Percentiles rank a stretch among this genome's conserved stretches.
phyloP scores from a whole-genome alignment of 2,113 vertebrate species.

The Pluvianellus socialis region DNA sequence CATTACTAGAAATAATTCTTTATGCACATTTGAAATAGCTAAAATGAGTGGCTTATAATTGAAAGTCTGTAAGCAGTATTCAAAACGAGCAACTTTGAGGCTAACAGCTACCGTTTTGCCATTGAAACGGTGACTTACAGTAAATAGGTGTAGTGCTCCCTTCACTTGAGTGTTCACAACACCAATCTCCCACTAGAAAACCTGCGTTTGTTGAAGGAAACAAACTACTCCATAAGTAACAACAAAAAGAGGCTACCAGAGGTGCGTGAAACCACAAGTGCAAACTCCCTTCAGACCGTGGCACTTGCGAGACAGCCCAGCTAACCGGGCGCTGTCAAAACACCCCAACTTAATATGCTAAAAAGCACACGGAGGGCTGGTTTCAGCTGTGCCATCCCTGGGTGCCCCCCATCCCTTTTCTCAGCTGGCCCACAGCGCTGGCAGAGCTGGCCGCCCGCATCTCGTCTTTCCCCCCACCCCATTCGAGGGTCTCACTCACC shows the following conservation, averaged over 20 bases:
- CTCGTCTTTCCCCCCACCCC: not conserved
- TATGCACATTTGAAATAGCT: not conserved
- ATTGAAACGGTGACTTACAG: not conserved
- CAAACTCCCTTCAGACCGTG: not conserved
- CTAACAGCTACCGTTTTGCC: not conserved
- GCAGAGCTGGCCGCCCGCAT: not conserved
- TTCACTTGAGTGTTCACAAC: not conserved
- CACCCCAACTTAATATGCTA: not conserved
- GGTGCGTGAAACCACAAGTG: not conserved
- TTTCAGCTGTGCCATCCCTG: not conserved
- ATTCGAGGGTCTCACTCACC: slow-evolving; percentile 50
- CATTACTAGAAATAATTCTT: not conserved
- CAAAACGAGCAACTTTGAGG: not conserved
- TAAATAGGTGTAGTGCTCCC: not conserved
- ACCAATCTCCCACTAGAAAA: not conserved
- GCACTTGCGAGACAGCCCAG: not conserved
- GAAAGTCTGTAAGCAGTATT: not conserved
- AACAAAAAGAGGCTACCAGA: not conserved
- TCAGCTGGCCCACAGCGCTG: accelerated
- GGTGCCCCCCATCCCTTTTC: not conserved
- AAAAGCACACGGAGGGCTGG: not conserved
- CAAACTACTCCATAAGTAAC: not conserved
- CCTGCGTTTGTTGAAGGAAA: not conserved
- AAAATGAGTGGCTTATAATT: not conserved
- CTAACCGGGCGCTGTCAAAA: not conserved